phyloP scores from a whole-genome alignment of 2,113 vertebrate genomes.

The Eptesicus fuscus region DNA sequence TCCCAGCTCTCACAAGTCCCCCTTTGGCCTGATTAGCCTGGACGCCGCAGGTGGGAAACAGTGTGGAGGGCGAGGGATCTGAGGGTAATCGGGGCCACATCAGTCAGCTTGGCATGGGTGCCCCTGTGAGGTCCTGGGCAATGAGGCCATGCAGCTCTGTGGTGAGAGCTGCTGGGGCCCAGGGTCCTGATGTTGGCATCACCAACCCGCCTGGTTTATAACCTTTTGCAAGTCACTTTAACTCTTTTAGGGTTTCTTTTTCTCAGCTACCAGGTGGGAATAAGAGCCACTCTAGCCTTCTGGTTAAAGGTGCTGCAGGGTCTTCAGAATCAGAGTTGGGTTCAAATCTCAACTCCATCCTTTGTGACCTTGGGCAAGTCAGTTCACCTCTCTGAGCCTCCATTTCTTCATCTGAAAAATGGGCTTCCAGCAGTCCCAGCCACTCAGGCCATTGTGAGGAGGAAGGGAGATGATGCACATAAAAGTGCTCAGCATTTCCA shows the following conservation, averaged over 20 bases:
- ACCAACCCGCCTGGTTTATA: neutral
- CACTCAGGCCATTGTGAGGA: neutral
- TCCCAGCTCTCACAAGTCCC: neutral
- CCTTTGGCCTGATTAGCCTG: neutral
- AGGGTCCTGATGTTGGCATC: neutral
- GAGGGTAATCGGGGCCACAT: neutral
- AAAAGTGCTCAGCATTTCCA: neutral
- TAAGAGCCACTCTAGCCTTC: neutral
- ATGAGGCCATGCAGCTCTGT: neutral
- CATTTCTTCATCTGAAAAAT: neutral
- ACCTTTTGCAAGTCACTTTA: neutral
- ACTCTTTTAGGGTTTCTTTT: neutral
- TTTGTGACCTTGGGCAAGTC: neutral
- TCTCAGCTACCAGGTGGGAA: neutral
- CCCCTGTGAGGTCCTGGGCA: neutral
- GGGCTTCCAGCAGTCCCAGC: neutral
- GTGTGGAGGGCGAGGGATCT: neutral
- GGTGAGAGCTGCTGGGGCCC: neutral
- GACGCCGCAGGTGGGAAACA: neutral
- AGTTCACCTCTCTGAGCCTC: neutral
- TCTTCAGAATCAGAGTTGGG: neutral
- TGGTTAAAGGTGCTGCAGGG: neutral
- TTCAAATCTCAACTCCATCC: neutral
- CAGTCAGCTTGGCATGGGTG: fast-evolving
- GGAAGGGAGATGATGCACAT: no score